Percentiles rank a stretch among this genome's conserved stretches.
Evolutionary conservation across 2,888 invertebrate species (phyloP).

Genomic region (Axea sp.): DNA sequence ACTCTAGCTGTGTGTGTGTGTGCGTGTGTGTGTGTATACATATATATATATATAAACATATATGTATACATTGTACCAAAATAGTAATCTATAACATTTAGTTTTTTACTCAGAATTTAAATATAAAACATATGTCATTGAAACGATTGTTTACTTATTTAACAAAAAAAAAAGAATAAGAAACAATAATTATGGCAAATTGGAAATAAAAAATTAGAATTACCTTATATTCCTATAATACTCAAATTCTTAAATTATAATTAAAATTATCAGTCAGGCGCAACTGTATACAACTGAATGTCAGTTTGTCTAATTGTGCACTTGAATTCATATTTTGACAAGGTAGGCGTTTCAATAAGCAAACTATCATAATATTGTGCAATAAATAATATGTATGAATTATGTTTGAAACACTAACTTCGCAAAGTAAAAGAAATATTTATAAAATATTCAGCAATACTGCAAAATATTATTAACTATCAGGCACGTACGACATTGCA

Average conservation of each 20-base stretch:
- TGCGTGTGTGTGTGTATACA: not conserved
- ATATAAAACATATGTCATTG: constrained; percentile 35
- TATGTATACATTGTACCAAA: constrained; percentile 9
- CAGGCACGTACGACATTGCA: too few relatives aligned
- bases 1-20: too few relatives aligned
- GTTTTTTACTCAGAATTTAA: constrained; percentile 14
- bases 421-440: too few relatives aligned
- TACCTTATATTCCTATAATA: constrained; percentile 17
- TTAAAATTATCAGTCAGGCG: constrained; percentile 2
- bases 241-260: constrained; percentile 14
- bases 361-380: constrained; percentile 25
- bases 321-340: constrained; percentile 28
- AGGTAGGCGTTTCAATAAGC: not conserved
- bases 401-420: constrained; percentile 46
- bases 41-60: not conserved
- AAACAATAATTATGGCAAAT: not conserved
- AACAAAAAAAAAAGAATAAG: not conserved
- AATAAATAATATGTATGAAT: constrained; percentile 3
- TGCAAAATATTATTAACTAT: too few relatives aligned
- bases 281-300: constrained; percentile 30
- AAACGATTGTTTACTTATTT: constrained; percentile 6
- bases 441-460: too few relatives aligned
- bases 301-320: constrained; percentile 17
- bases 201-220: not conserved
- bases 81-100: constrained; percentile 17